Evolutionary conservation across 2,888 invertebrate genomes (phyloP).

Genomic region (Gymnoscelis rufifasciata): DNA sequence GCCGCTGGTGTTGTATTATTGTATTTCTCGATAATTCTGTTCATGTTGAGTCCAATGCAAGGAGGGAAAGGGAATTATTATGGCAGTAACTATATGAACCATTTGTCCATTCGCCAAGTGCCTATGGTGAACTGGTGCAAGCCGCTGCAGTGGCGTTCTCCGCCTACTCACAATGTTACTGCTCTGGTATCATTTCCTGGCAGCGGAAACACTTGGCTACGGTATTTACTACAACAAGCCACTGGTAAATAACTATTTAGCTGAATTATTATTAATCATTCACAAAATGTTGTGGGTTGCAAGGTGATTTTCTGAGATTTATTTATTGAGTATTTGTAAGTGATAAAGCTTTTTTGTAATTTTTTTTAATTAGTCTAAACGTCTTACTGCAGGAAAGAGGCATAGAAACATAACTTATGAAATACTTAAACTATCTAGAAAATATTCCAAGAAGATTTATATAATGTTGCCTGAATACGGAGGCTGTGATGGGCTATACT

Average conservation of each 20-base stretch:
- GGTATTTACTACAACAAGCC: conserved; percentile 87
- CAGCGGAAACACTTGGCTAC: conserved; percentile 91
- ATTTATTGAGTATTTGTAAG: too few relatives aligned
- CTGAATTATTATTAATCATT: too few relatives aligned
- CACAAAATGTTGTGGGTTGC: too few relatives aligned
- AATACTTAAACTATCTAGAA: too few relatives aligned
- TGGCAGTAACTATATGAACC: conserved; percentile 48
- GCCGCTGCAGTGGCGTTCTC: conserved; percentile 64
- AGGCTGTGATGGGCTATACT: too few relatives aligned
- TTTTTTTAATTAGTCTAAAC: too few relatives aligned
- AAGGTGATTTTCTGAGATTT: too few relatives aligned
- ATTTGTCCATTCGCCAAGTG: conserved; percentile 49
- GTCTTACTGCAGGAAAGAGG: too few relatives aligned
- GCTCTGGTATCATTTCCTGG: conserved; percentile 89
- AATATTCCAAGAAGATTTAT: too few relatives aligned
- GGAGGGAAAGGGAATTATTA: conserved; percentile 45
- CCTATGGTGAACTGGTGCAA: conserved; percentile 74
- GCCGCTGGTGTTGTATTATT: conserved; percentile 55
- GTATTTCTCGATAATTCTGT: conserved; percentile 65
- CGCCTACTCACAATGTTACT: conserved; percentile 68
- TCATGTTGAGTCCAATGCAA: conserved; percentile 62
- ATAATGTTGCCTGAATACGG: too few relatives aligned
- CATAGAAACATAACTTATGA: too few relatives aligned
- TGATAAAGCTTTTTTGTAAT: too few relatives aligned
- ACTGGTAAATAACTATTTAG: conserved; percentile 74